Evolutionary conservation across 2,113 vertebrate genomes (phyloP).

Genomic region (Aptenodytes patagonicus): DNA sequence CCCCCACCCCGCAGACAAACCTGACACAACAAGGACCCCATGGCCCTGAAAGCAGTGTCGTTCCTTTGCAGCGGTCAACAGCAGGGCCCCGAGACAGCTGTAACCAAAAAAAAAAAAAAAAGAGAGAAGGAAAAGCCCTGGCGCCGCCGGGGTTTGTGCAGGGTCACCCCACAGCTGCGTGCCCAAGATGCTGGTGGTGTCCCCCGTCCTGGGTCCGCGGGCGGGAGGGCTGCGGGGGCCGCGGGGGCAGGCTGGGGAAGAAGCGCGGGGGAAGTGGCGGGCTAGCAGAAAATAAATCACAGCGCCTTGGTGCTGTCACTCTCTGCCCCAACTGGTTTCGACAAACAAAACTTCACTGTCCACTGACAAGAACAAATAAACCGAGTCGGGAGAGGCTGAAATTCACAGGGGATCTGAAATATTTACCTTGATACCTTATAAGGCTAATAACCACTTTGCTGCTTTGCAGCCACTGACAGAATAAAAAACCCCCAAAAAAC

Average conservation of each 20-base stretch:
- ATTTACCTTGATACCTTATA: slow-evolving; percentile 61
- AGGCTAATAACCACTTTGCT: slow-evolving; percentile 45
- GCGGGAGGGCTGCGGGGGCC: not conserved
- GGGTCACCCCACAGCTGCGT: slow-evolving; percentile 11
- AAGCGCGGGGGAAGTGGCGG: not conserved
- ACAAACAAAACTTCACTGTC: slow-evolving; percentile 53
- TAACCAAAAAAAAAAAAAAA: not conserved
- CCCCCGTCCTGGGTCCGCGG: not conserved
- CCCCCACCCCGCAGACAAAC: not conserved
- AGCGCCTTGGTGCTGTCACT: not conserved
- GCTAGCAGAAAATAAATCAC: slow-evolving; percentile 62
- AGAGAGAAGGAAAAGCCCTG: not conserved
- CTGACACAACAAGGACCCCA: not conserved
- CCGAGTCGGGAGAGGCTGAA: slow-evolving; percentile 14
- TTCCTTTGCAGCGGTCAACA: not conserved
- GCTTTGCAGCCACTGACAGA: slow-evolving; percentile 19
- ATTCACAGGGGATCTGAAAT: slow-evolving; percentile 33
- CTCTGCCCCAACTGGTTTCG: slow-evolving; percentile 26
- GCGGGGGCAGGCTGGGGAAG: not conserved
- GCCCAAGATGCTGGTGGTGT: not conserved
- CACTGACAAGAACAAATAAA: slow-evolving; percentile 65
- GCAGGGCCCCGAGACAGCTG: not conserved
- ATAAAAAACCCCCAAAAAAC: not conserved
- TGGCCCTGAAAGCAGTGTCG: not conserved
- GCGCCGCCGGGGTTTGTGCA: not conserved